Evolutionary conservation across 1,140 invertebrate genomes (phyloP).

Genomic region (Drosophila leontia): DNA sequence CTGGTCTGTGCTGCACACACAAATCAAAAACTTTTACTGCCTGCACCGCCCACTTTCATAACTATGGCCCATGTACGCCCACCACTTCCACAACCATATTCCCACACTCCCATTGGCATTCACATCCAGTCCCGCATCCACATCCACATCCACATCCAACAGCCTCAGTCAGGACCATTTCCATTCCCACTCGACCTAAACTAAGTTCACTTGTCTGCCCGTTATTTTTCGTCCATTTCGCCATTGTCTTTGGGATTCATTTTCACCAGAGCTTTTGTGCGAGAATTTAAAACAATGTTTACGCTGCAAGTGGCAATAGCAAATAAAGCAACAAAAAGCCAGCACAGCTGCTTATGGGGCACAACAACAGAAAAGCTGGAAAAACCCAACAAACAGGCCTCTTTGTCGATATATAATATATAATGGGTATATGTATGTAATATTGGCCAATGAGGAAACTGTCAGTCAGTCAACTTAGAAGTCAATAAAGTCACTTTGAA

Average conservation of each 20-base stretch:
- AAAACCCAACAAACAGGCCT: slow-evolving; percentile 36
- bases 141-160: background rate
- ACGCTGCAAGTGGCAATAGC: slow-evolving; percentile 54
- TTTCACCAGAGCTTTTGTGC: slow-evolving; percentile 51
- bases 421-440: background rate
- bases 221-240: slow-evolving; percentile 45
- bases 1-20: slow-evolving; percentile 57
- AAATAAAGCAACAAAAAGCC: slow-evolving; percentile 6
- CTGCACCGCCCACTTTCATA: slow-evolving; percentile 32
- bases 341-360: slow-evolving; percentile 6
- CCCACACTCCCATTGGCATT: slow-evolving; percentile 7
- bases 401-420: background rate
- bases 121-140: background rate
- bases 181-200: slow-evolving; percentile 39
- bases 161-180: slow-evolving; percentile 10
- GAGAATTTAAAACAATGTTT: slow-evolving; percentile 76
- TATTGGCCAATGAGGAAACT: slow-evolving; percentile 31
- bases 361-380: background rate
- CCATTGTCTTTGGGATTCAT: slow-evolving; percentile 51
- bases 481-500: background rate
- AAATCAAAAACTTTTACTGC: slow-evolving; percentile 80
- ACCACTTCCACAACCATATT: slow-evolving; percentile 2
- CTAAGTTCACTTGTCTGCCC: slow-evolving; percentile 67
- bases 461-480: slow-evolving; percentile 10
- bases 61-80: slow-evolving; percentile 32